Evolutionary conservation across 2,888 invertebrate genomes (phyloP).

Genomic region (Ptychoptera contaminata): DNA sequence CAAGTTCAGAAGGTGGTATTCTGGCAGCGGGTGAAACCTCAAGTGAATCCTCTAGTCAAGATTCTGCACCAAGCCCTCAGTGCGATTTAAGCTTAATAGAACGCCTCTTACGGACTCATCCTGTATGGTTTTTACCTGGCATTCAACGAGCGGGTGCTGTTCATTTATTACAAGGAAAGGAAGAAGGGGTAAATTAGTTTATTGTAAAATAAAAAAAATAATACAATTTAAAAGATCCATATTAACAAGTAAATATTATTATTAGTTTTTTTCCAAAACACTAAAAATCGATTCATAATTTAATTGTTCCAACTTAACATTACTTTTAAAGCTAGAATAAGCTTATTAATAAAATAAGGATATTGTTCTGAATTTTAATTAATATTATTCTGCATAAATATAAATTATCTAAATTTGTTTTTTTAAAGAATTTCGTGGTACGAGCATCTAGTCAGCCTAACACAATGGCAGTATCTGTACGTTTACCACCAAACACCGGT

Average conservation of each 20-base stretch:
- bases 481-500: conserved; percentile 70
- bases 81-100: conserved; percentile 77
- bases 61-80: conserved; percentile 43
- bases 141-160: conserved; percentile 87
- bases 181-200: conserved; percentile 82
- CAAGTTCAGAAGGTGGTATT: conserved; percentile 38
- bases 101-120: conserved; percentile 76
- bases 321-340: too few species aligned
- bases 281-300: too few species aligned
- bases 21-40: conserved; percentile 40
- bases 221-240: too few species aligned
- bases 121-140: conserved; percentile 90
- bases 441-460: conserved; percentile 85
- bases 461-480: conserved; percentile 90
- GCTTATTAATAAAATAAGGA: too few species aligned
- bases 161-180: conserved; percentile 83
- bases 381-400: too few species aligned
- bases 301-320: too few species aligned
- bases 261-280: too few species aligned
- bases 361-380: too few species aligned
- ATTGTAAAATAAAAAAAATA: too few species aligned
- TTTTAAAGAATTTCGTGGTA: conserved; percentile 78
- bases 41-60: conserved; percentile 39
- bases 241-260: too few species aligned
- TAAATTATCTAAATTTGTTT: conserved; percentile 1